Conservation (phyloP, 2,888 invertebrate genomes). For the Tetragnatha montana region DNA sequence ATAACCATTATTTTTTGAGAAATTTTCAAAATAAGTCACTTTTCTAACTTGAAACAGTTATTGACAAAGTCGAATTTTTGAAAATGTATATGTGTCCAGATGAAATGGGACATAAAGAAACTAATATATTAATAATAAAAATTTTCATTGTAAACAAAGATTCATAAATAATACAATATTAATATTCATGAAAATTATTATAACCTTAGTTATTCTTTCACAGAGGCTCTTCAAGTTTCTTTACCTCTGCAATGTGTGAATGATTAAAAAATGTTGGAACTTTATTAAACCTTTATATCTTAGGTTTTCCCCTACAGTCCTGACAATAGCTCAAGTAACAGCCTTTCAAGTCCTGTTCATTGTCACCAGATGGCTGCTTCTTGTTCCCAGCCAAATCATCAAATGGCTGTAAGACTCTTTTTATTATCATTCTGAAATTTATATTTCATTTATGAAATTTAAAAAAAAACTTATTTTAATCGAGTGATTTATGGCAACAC, state of each 20-base stretch:
- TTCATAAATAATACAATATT: too few relatives aligned
- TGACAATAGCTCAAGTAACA: constrained; percentile 68
- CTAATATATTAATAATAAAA: not conserved
- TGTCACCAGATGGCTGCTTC: constrained; percentile 66
- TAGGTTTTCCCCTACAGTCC: constrained; percentile 70
- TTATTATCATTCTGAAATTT: not conserved
- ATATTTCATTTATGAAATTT: not conserved
- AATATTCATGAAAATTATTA: not conserved
- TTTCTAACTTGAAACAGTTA: too few relatives aligned
- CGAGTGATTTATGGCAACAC: too few relatives aligned
- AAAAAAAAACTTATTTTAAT: not conserved
- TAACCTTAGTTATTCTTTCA: not conserved
- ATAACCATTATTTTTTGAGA: too few relatives aligned
- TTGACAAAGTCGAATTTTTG: too few relatives aligned
- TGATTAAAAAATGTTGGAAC: too few relatives aligned
- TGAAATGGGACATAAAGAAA: not conserved
- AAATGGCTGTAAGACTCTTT: constrained; percentile 56
- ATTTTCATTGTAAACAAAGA: too few relatives aligned
- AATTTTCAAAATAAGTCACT: too few relatives aligned
- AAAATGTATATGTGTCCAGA: not conserved
- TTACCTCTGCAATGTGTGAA: too few relatives aligned
- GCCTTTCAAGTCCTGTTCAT: constrained; percentile 68
- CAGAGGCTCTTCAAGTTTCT: not conserved
- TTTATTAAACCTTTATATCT: constrained; percentile 5
- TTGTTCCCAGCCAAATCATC: constrained; percentile 66